Conservation (phyloP, 2,113 vertebrate species). For the Anguilla japonica region DNA sequence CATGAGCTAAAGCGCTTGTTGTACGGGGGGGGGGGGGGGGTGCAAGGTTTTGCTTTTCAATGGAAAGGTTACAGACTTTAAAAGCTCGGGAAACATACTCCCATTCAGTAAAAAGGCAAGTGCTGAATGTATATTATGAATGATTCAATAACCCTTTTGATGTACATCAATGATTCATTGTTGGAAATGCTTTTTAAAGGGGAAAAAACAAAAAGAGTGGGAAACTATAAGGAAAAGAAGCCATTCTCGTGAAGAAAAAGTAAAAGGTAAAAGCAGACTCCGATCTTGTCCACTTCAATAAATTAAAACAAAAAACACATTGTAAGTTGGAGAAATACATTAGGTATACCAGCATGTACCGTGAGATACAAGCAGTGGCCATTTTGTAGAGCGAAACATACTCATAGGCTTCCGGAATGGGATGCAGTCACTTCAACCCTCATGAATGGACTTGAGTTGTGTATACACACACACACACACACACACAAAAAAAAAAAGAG, state of each 20-base stretch:
- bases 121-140: conserved; percentile 43
- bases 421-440: neutral
- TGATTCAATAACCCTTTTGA: conserved; percentile 41
- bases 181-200: conserved; percentile 2
- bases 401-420: neutral
- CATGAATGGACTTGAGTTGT: neutral
- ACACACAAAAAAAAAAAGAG: neutral
- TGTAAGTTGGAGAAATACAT: neutral
- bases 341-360: neutral
- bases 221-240: conserved; percentile 24
- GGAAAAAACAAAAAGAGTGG: conserved; percentile 29
- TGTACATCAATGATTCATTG: conserved; percentile 57
- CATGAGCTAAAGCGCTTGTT: conserved; percentile 14
- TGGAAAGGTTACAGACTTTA: conserved; percentile 32
- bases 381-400: neutral
- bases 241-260: conserved; percentile 57
- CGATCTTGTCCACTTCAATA: neutral
- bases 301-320: conserved; percentile 7
- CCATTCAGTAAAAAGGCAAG: conserved; percentile 51
- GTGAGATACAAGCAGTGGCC: neutral
- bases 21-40: conserved; percentile 29
- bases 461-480: neutral
- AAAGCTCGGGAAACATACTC: neutral
- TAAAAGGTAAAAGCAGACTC: conserved; percentile 5
- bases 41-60: conserved; percentile 40